A percentile compares a stretch with the other conserved stretches of the same genome.
phyloP scores from a whole-genome alignment of 2,797 vertebrate genomes.

The Botia almorhae region DNA sequence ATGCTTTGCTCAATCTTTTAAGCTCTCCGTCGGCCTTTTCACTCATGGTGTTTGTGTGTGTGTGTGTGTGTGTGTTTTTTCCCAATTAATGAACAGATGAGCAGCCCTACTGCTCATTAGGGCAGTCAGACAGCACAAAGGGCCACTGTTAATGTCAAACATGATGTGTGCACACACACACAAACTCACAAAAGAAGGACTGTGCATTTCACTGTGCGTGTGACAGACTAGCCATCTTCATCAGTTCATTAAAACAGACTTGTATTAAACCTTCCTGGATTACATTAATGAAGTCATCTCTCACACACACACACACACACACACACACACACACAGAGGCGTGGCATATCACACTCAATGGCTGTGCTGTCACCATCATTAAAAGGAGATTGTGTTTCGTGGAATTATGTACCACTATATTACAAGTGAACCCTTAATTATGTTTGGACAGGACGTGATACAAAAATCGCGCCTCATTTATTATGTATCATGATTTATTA shows the following conservation, averaged over 20 bases:
- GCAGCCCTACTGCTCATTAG: slow-evolving; percentile 68
- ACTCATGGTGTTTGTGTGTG: slow-evolving; percentile 61
- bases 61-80: slow-evolving; percentile 57
- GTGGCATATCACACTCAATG: slow-evolving; percentile 25
- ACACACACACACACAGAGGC: slow-evolving; percentile 10
- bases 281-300: slow-evolving; percentile 52
- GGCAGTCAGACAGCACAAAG: slow-evolving; percentile 45
- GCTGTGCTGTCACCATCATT: slow-evolving; percentile 32
- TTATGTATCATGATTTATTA: neutral
- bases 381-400: slow-evolving; percentile 21
- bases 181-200: slow-evolving; percentile 24
- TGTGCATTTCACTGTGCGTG: neutral
- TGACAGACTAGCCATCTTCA: slow-evolving; percentile 17
- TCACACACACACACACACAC: neutral
- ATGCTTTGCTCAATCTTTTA: slow-evolving; percentile 22
- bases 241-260: slow-evolving; percentile 51
- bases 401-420: slow-evolving; percentile 13
- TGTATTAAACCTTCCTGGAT: slow-evolving; percentile 8
- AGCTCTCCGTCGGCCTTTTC: slow-evolving; percentile 46
- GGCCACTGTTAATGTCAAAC: slow-evolving; percentile 34
- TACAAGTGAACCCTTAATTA: slow-evolving; percentile 23
- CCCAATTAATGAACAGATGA: slow-evolving; percentile 69
- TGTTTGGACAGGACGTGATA: neutral
- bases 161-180: slow-evolving; percentile 12
- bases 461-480: too few relatives aligned